Conservation (phyloP, 2,888 invertebrate species). For the Cecidostiba fungosa region DNA sequence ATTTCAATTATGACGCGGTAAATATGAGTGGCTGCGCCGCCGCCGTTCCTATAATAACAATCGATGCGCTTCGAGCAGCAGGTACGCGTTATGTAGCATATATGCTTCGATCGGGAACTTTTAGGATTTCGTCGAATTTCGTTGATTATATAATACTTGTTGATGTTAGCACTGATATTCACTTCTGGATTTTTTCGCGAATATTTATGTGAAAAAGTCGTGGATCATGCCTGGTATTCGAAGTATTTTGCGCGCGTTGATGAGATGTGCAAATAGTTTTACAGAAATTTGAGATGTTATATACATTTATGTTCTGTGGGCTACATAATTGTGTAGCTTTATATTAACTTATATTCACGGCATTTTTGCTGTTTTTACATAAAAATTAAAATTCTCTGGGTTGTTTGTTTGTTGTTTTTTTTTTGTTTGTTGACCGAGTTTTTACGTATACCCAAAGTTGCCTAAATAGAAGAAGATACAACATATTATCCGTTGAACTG, state of each 20-base stretch:
- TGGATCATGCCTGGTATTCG: too few species aligned
- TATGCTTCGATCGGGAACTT: conserved; percentile 29
- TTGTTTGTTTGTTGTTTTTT: too few species aligned
- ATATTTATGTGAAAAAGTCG: too few species aligned
- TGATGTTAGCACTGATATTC: neutral
- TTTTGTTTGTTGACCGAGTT: too few species aligned
- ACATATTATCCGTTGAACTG: neutral
- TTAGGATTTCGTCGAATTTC: conserved; percentile 27
- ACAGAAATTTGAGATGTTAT: neutral
- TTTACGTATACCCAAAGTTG: too few species aligned
- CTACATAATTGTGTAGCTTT: neutral
- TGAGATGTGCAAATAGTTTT: neutral
- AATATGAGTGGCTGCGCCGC: conserved; percentile 3
- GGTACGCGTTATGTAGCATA: neutral
- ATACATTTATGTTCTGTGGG: neutral
- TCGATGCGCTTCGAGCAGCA: neutral
- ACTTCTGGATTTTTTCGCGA: neutral
- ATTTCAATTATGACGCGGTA: conserved; percentile 38
- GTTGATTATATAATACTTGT: conserved; percentile 3
- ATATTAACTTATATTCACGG: too few species aligned
- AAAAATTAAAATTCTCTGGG: too few species aligned
- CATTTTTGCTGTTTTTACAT: too few species aligned
- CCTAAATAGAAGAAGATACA: neutral
- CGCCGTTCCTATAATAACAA: conserved; percentile 15
- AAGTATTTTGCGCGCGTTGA: neutral